Evolutionary conservation across 1,140 invertebrate genomes (phyloP).

Genomic region (Drosophila lini): DNA sequence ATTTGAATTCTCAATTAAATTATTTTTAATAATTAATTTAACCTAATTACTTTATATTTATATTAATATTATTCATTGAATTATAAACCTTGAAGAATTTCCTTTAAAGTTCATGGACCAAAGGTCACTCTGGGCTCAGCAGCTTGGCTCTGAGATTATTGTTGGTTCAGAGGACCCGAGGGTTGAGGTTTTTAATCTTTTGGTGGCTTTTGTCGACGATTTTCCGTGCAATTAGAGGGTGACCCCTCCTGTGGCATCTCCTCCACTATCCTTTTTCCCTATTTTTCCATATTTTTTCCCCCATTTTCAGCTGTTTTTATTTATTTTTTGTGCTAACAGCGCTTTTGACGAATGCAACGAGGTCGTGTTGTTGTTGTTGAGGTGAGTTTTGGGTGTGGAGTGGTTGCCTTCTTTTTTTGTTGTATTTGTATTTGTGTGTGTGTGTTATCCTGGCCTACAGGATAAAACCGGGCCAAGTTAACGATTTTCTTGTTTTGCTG

Average conservation of each 20-base stretch:
- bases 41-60: too few species aligned
- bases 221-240: conserved; percentile 46
- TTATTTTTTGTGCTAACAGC: conserved; percentile 45
- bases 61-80: too few species aligned
- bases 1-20: not conserved
- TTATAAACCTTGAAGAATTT: not conserved
- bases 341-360: conserved; percentile 75
- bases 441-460: conserved; percentile 28
- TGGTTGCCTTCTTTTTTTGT: conserved; percentile 8
- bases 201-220: conserved; percentile 21
- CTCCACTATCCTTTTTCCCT: conserved; percentile 4
- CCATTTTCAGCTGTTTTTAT: conserved; percentile 42
- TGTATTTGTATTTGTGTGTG: conserved; percentile 19
- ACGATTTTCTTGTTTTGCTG: conserved; percentile 64
- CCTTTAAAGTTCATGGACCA: not conserved
- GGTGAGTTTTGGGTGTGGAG: conserved; percentile 19
- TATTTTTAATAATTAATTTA: not conserved
- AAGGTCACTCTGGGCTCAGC: conserved; percentile 1
- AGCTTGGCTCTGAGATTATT: conserved; percentile 8
- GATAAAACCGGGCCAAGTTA: conserved; percentile 64
- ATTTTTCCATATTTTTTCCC: conserved; percentile 17
- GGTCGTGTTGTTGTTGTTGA: conserved; percentile 42
- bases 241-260: conserved; percentile 26
- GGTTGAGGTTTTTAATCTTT: conserved; percentile 25
- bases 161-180: conserved; percentile 1